These are phyloP conservation scores for Ctenosaura bakeri DNA, from an alignment of 2,797 vertebrate genomes.

Conservation along the genomic window DNA sequence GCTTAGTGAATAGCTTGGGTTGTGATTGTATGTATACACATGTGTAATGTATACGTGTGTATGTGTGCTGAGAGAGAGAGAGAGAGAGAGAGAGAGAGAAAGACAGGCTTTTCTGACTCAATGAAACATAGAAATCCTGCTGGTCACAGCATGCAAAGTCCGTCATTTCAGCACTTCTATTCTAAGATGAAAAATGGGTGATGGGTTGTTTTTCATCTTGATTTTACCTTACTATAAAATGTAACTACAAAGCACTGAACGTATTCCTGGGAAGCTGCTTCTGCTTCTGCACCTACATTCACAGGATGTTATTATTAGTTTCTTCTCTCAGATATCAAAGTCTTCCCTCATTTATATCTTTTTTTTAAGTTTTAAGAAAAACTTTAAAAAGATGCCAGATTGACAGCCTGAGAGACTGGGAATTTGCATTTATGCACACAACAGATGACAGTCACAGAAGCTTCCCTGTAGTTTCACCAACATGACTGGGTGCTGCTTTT, in stretches of 20 bases:
- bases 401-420: conserved; percentile 18
- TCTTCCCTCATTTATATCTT: not conserved
- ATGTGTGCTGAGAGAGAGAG: not conserved
- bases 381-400: not conserved
- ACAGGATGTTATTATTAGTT: conserved; percentile 8
- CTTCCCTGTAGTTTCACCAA: conserved; percentile 21
- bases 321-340: not conserved
- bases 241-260: not conserved
- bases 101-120: not conserved
- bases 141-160: conserved; percentile 29
- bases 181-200: not conserved
- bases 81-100: not conserved
- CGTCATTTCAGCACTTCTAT: conserved; percentile 19
- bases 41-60: not conserved
- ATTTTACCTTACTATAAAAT: conserved; percentile 1
- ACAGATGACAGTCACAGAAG: not conserved
- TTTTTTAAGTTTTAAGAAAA: conserved; percentile 31
- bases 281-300: not conserved
- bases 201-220: conserved; percentile 8
- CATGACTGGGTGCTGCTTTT: conserved; percentile 17
- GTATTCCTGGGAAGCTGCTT: not conserved
- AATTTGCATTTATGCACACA: conserved; percentile 24
- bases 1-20: too few relatives aligned
- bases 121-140: conserved; percentile 12
- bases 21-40: not conserved